phyloP scores from a whole-genome alignment of 1,140 invertebrate species.

The Rhynchophorus ferrugineus region DNA sequence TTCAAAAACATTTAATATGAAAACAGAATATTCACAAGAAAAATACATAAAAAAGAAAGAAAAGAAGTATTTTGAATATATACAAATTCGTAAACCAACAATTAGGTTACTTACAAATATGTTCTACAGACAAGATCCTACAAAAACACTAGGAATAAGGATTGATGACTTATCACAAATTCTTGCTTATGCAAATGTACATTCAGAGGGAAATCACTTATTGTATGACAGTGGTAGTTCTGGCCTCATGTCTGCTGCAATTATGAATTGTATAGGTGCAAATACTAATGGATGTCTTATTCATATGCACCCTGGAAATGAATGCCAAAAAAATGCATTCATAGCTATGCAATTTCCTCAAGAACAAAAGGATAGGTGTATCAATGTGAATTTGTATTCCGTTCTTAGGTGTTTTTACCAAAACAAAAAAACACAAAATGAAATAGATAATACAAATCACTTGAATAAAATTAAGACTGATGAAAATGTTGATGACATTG shows the following conservation, averaged over 20 bases:
- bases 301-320: constrained; percentile 72
- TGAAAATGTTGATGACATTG: constrained; percentile 11
- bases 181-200: constrained; percentile 71
- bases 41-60: constrained; percentile 94
- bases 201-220: constrained; percentile 65
- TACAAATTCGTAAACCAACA: constrained; percentile 67
- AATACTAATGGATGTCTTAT: constrained; percentile 56
- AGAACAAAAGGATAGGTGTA: constrained; percentile 57
- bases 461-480: background rate
- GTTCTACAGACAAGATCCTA: constrained; percentile 66
- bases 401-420: constrained; percentile 59
- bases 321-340: constrained; percentile 66
- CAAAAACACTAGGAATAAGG: constrained; percentile 71
- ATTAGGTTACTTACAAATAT: constrained; percentile 69
- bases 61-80: constrained; percentile 77
- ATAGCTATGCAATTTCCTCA: constrained; percentile 67
- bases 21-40: constrained; percentile 88
- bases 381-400: constrained; percentile 65
- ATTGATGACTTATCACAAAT: constrained; percentile 84
- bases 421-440: constrained; percentile 33
- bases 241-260: constrained; percentile 73
- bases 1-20: constrained; percentile 75
- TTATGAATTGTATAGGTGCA: constrained; percentile 65
- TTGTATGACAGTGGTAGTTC: constrained; percentile 81
- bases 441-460: constrained; percentile 17